Evolutionary conservation across 2,888 invertebrate genomes (phyloP), one percentile per base, ranked within the genome.

Genomic region (Rotaria socialis): DNA sequence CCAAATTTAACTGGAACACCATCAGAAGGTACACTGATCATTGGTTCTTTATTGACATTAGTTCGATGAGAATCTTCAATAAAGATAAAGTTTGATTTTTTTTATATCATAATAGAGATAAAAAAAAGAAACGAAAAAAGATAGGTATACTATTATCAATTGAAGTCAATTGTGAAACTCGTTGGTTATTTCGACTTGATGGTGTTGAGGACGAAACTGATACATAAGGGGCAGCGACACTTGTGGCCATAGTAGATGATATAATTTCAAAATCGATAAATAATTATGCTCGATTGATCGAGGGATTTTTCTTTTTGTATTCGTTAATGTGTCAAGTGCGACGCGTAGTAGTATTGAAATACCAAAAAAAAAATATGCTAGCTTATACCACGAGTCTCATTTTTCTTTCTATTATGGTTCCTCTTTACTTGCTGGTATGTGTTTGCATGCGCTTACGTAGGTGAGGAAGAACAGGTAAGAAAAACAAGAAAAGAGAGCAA

Each of bases 1-100:
- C 47, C 80, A 43, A 80, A 80, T 47, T 80, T 80, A 8, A 80
- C 80, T 47, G 80, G 80, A 10, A 80, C 80, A n/a, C 80, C 80
- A 67, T 14, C 35, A 2, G 19, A 14, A 19, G 6, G 11, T 35
- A 67, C 11, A 19, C 14, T 67, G 19, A 4, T 41, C 35, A 67
- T 67, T 35, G 35, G 35, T 35, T 67, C 67, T 41, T 41, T 67
- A 67, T 67, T 41, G 67, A 67, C 27, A 67, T 67, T 67, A 35
- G 67, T 35, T 35, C 16, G 19, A 67, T 35, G 35, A 16, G 35
- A 41, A 67, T 16, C 67, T 67, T 67, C 14, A 35, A 67, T 19
- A 35, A 19, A 35, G 67, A 67, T 67, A 67, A 35, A 67, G 19
- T 35, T 67, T 67, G 35, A 35, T 35, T 35, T 35, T 35, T 35